Base-by-base conservation (phyloP, 2,888 invertebrate species). In the Campoplex nolae region DNA sequence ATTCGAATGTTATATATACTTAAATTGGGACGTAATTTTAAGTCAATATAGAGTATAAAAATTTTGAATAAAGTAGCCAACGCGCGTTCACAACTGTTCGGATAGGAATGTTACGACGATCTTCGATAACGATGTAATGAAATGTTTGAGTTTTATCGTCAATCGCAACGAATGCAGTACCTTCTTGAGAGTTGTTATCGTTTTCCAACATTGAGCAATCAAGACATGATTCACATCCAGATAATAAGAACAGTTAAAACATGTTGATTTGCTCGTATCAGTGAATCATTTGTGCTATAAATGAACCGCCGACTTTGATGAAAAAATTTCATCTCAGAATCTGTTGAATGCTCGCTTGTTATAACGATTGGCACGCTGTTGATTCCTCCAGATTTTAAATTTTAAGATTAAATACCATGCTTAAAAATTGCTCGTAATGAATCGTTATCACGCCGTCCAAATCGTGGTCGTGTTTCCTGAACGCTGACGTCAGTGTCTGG, bases 371-470 rank as follows among this genome's bases (percentile, higher is more conserved):
- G 48, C 67, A 67, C 16, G 23, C n/a, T 35, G 16, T 23, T 16
- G 51, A 51, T 74, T 23, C 68, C 65, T 51, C 18, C 16, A 79
- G 28, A 35, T 38, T 32, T 95, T 95, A 96, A 88, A 97, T 96
- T 95, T 97, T 97, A 75, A 97, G 94, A 92, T 97, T 96, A 93
- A 97, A 97, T 45, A 99, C 98, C 97, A 99, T 98, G 91, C 97
- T 97, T 84, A 99, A 96, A 95, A 99, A 99, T 94, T 99, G 98
- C 95, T 99, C 99, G 93, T 99, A 99, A 91, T 98, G 97, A 92
- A 99, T 98, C 79, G 98, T 98, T 89, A 99, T 99, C 82, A 98
- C 97, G n/a, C 99, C 99, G 95, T 98, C 98, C 95, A 97, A 97
- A 93, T 99, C 98, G 0, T 98, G 98, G 94, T 99, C 99, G 92